Base-by-base conservation (phyloP, 2,888 invertebrate genomes). In the Theretra japonica region DNA sequence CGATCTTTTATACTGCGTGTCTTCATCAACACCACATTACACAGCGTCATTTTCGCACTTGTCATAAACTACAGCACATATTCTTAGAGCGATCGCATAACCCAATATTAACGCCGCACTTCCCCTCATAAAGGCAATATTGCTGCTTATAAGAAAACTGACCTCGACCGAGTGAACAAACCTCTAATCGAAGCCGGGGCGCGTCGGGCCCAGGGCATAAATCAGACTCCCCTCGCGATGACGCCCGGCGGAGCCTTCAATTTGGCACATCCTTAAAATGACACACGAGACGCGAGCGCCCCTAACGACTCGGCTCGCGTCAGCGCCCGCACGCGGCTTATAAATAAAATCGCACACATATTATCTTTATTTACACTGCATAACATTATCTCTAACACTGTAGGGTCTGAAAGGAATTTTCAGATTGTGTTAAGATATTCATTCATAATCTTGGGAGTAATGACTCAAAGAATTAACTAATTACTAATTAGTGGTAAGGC, bases 221-320 rank as follows among this genome's bases (percentile, higher is more conserved):
- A 94, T 94, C 94, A 94, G 92, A 79, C 91, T 88, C 90, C 91
- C 92, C 93, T 89, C 90, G 89, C 90, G 88, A 89, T 90, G 89
- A 89, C 90, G 90, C 90, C 88, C 87, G 86, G 80, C 87, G 90
- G 92, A 93, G 91, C 93, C 94, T 94, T 94, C 94, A 94, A 94
- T 94, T 94, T 94, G 92, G 93, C 90, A 93, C 94, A 94, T 94
- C 94, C 94, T 94, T 94, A 94, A 94, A 94, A 94, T 94, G 94
- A 94, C 94, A 94, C 92, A 94, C 91, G 94, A 94, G 92, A 92
- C 88, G 65, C 65, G 88, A 82, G 87, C 87, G 84, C 86, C 88
- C 90, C 89, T 94, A 93, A 94, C 93, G 94, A 94, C 84, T 79
- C 84, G 81, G 59, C 82, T 84, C 82, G 87, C 90, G 88, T 88